phyloP scores from a whole-genome alignment of 2,888 invertebrate species.

The Folsomia candida region DNA sequence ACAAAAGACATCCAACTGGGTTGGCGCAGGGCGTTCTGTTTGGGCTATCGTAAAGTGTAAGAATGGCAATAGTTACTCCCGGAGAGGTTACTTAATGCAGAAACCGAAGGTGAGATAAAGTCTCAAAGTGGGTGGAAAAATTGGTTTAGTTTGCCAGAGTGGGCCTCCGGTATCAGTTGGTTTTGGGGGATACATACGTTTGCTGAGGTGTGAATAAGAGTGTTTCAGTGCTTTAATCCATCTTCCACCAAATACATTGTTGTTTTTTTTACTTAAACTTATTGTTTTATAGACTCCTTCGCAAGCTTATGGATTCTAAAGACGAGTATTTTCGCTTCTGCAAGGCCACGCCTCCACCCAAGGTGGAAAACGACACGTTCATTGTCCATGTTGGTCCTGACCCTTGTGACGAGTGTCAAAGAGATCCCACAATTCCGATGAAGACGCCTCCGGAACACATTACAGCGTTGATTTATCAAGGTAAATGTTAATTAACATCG shows the following conservation, averaged over 20 bases:
- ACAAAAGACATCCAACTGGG: no score
- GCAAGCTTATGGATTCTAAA: constrained; percentile 47
- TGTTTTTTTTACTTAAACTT: no score
- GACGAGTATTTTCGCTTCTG: constrained; percentile 48
- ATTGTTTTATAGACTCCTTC: constrained; percentile 37
- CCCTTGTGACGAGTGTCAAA: constrained; percentile 44
- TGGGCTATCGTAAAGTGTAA: not conserved
- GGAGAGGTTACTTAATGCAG: no score
- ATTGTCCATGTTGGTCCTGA: constrained; percentile 36
- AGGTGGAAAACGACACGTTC: constrained; percentile 23
- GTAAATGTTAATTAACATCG: constrained; percentile 29
- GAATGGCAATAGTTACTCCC: not conserved
- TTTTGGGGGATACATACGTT: no score
- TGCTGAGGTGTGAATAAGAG: no score
- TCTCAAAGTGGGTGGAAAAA: no score
- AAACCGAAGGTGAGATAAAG: no score
- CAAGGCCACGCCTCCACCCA: constrained; percentile 22
- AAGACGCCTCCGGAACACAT: constrained; percentile 39
- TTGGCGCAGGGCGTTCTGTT: no score
- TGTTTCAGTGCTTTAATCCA: no score
- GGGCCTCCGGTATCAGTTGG: no score
- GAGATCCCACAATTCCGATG: constrained; percentile 46
- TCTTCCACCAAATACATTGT: no score
- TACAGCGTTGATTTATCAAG: constrained; percentile 41
- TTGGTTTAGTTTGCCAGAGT: no score